Conservation (phyloP, 1,140 invertebrate species). For the Ctenoplectra terminalis region DNA sequence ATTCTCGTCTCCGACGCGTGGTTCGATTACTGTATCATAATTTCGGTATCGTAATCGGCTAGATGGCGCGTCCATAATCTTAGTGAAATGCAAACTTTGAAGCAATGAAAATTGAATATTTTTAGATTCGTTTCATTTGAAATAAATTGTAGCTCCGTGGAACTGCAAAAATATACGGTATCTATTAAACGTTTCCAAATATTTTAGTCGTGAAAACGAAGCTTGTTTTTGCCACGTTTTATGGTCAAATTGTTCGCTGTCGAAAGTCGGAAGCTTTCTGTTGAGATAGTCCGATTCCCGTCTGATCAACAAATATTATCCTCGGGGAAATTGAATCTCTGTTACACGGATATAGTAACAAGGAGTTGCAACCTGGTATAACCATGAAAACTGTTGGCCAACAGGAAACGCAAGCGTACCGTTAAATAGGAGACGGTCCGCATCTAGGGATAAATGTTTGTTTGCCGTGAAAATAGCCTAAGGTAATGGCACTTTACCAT, state of each 20-base stretch:
- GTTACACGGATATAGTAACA: neutral
- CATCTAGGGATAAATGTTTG: neutral
- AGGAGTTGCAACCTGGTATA: neutral
- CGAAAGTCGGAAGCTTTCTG: slow-evolving; percentile 11
- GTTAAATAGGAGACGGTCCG: neutral
- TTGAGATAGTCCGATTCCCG: neutral
- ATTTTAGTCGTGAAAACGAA: neutral
- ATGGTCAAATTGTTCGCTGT: neutral
- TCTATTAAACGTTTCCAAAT: neutral
- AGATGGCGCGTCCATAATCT: neutral
- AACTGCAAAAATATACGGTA: neutral
- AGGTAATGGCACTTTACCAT: neutral
- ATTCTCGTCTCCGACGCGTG: slow-evolving; percentile 23
- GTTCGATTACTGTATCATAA: slow-evolving; percentile 12
- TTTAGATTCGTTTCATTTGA: neutral
- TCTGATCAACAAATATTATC: neutral
- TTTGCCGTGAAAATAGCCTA: neutral
- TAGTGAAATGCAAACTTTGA: no score
- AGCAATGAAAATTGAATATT: neutral
- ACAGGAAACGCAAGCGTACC: neutral
- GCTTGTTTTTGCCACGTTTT: neutral
- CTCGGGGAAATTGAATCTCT: slow-evolving; percentile 19
- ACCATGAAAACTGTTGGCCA: neutral
- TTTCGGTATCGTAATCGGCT: neutral
- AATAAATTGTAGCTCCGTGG: neutral